Base-by-base conservation (phyloP, 2,113 vertebrate genomes). In the Hydrolagus affinis region DNA sequence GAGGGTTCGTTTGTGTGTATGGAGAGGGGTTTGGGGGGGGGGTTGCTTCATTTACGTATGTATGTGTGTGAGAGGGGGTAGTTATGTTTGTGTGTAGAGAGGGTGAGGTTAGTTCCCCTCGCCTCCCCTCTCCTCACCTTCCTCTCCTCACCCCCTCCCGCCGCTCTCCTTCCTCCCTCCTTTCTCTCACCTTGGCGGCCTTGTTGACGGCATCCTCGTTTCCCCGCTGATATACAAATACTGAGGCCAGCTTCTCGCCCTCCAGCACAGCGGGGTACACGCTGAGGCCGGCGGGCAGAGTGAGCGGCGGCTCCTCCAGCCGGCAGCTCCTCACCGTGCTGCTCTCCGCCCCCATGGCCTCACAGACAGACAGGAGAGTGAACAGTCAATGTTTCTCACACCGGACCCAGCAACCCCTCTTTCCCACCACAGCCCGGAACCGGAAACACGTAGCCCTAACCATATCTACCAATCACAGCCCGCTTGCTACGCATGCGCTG, bases 121-220 rank as follows among this genome's bases (percentile, higher is more conserved):
- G 12, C 19, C 15, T 68, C 64, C 19, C 15, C 64, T 68, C 64
- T 68, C 1, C 64, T 15, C 64, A 0, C 1, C 64, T 15, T 8
- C 15, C 0, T 6, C 0, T 7, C 75, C 15, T 10, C 6, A 17
- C 32, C 44, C 56, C 21, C 1, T 23, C 14, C 7, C 14, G 4
- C 11, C 21, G 4, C n/a, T 8, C 12, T 1, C 2, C 15, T 15
- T 17, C 1, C 71, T 15, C n/a, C n/a, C 1, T 17, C 23, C 4
- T 14, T 57, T 1, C 0, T 0, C 60, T 2, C 92, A 97, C 96
- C 95, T 97, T 97, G 74, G 97, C 96, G 85, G 97, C 96, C 94
- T 98, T 98, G 86, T 95, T 95, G 88, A 99, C 96, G 88, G 94
- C 97, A 32, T 98, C 96, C 89, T 97, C 94, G 0, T 95, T 97